Evolutionary conservation across 2,888 invertebrate genomes (phyloP), one percentile per base, ranked within the genome.

Genomic region (Philereme transversata): DNA sequence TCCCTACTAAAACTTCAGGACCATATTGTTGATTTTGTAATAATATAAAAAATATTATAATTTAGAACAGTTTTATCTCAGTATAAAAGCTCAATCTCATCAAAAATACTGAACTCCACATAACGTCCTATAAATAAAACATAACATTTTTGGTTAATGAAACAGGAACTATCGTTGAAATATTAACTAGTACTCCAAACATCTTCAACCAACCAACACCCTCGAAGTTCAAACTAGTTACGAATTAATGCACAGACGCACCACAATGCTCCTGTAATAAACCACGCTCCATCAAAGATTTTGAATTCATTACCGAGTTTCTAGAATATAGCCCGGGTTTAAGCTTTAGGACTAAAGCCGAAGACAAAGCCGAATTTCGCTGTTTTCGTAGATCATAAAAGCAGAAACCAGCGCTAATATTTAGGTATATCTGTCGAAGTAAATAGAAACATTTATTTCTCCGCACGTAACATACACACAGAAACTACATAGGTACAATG

Each of bases 231-330:
- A 65, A 70, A 68, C 68, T 76, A 70, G 71, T 73, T 63, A 75
- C 70, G 74, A 74, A 78, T 81, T 78, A 77, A 72, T 70, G 61
- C 63, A 57, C 59, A 70, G 69, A 68, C 62, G 69, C 66, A 68
- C 73, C 76, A 70, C 74, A 78, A 75, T 76, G 75, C 73, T 69
- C 69, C 69, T 70, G 74, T 81, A 82, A 83, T 84, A 84, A 81
- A 84, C 81, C 78, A 74, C 78, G 79, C 80, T 79, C 73, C 76
- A 80, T 78, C 76, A 79, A 79, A 84, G 83, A 84, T 87, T 82
- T 77, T 83, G 88, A 86, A 88, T 90, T 89, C 83, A 86, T 88
- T 87, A 86, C 76, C 71, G 82, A 88, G 87, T 88, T 86, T 79
- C 75, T 85, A 81, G 84, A 83, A 86, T 51, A 75, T 69, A 40